Evolutionary conservation across 2,888 invertebrate species (phyloP).

Genomic region (Choreutis nemorana): DNA sequence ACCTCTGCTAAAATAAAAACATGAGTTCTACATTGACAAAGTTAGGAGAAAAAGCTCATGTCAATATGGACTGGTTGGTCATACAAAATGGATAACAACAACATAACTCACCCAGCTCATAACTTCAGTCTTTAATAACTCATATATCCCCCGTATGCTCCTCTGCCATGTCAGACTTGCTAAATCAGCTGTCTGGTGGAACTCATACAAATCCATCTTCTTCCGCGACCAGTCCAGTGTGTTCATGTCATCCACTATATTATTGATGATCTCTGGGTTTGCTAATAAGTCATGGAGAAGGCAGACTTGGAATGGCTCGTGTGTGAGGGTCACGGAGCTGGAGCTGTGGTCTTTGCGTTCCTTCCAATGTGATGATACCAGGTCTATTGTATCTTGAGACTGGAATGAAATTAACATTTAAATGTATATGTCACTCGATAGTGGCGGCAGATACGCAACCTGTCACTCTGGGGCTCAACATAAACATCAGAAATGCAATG

Average conservation of each 20-base stretch:
- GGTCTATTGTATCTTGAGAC: constrained; percentile 44
- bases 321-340: constrained; percentile 58
- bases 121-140: constrained; percentile 70
- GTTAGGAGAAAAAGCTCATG: neutral
- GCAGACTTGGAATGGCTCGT: constrained; percentile 74
- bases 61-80: neutral
- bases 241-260: constrained; percentile 72
- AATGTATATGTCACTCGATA: too few relatives aligned
- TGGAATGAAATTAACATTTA: too few relatives aligned
- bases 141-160: constrained; percentile 69
- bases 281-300: constrained; percentile 70
- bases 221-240: constrained; percentile 76
- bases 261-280: constrained; percentile 63
- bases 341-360: constrained; percentile 35
- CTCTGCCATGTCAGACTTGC: constrained; percentile 62
- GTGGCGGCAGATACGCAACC: too few relatives aligned
- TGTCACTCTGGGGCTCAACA: too few relatives aligned
- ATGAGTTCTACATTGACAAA: too few relatives aligned
- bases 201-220: constrained; percentile 88
- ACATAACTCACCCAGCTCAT: constrained; percentile 69
- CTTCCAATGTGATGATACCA: constrained; percentile 53
- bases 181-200: constrained; percentile 81
- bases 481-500: too few relatives aligned
- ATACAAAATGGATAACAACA: constrained; percentile 1
- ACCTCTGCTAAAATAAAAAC: too few relatives aligned